Evolutionary conservation across 1,140 invertebrate species (phyloP), one percentile per base, ranked within the genome.

Genomic region (Acromyrmex heyeri): DNA sequence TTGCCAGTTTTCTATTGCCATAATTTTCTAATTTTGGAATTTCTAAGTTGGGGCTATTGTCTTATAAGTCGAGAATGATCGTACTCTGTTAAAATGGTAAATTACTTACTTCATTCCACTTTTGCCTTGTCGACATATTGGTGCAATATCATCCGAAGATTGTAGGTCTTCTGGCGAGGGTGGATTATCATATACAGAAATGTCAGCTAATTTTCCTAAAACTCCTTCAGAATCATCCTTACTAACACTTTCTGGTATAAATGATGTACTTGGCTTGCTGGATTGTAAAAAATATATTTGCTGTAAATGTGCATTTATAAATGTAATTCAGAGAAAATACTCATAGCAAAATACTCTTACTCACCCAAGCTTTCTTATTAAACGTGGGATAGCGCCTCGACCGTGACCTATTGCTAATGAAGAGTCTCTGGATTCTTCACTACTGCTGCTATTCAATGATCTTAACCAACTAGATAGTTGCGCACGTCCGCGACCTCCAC

Each of bases 41-140:
- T 57, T 21, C 21, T 21, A 8, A 21, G n/a, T 21, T 57, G 8
- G 6, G 7, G 14, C 1, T 57, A 2, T 21, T 57, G 6, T n/a
- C n/a, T 57, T 57, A n/a, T 57, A 57, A n/a, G 7, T 57, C 55
- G 55, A 57, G 7, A 57, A 57, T 57, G 8, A 12, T 61, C 38
- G 2, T 3, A 21, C 6, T 8, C 7, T 57, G 5, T n/a, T 55
- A 55, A 18, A 64, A 73, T 21, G 12, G 70, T 38, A 86, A 57
- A 85, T 34, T 92, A 94, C 93, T 38, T 30, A 94, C 94, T 34
- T 30, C 78, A 53, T 86, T 53, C 93, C 93, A 59, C 62, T 34
- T 50, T 86, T 78, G 5, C 92, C 93, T 48, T 88, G 87, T 16
- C 82, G 86, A n/a, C 73, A 73, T 27, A 90, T 55, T 12, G 85